These are phyloP conservation scores for Neosilurus hyrtlii DNA, from an alignment of 2,797 vertebrate species.

Conservation along the genomic window DNA sequence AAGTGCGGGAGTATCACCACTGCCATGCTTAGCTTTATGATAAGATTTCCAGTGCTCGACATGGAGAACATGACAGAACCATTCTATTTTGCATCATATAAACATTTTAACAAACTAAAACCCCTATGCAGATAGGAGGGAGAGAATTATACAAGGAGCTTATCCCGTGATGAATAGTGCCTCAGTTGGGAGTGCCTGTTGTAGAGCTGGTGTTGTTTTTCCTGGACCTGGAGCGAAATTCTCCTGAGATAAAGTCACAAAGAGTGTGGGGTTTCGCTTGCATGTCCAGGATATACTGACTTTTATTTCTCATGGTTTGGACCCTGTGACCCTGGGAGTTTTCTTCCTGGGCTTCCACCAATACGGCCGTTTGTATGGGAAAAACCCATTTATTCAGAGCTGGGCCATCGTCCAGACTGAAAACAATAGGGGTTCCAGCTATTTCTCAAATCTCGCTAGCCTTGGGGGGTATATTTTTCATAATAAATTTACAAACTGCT, in stretches of 20 bases:
- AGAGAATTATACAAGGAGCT: background rate
- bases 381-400: background rate
- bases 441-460: too few species aligned
- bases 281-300: background rate
- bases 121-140: background rate
- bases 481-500: too few species aligned
- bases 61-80: background rate
- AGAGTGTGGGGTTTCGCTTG: background rate
- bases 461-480: too few species aligned
- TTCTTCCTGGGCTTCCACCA: constrained; percentile 9
- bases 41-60: background rate
- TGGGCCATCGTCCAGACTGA: background rate
- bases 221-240: constrained; percentile 6
- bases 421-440: background rate
- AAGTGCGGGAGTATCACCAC: background rate
- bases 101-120: background rate
- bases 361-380: background rate
- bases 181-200: constrained; percentile 16
- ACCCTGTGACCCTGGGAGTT: background rate
- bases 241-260: constrained; percentile 12
- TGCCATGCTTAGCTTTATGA: background rate
- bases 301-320: background rate
- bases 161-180: constrained; percentile 12
- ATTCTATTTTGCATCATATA: background rate
- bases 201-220: constrained; percentile 5